Evolutionary conservation across 2,888 invertebrate genomes (phyloP), one percentile per base, ranked within the genome.

Genomic region (Drosophila paucipuncta): DNA sequence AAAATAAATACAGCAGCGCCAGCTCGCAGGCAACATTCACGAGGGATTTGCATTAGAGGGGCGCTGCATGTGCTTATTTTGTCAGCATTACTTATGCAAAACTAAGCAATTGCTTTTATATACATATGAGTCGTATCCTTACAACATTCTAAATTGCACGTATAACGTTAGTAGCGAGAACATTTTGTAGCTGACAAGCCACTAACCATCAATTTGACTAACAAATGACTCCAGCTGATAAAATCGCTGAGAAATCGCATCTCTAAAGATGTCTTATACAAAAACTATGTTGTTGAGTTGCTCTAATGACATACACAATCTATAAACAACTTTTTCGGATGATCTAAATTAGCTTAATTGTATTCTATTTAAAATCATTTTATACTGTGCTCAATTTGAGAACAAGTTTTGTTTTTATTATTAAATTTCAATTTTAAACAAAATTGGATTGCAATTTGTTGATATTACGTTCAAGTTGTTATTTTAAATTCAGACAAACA

Each of bases 31-130:
- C 31, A 47, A 55, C 47, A 55, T 63, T 60, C 83, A 81, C 76
- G 62, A 71, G 74, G 76, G 88, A 90, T 82, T 85, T 85, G 83
- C 87, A 89, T 86, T 87, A 89, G 79, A 76, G 69, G 67, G 75
- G 68, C 85, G 22, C 57, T 60, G 62, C 71, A 70, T 64, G 54
- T 63, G 63, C 63, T 57, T 61, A 50, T 78, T 76, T 81, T 83
- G 81, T 59, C 63, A 73, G 37, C 68, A 78, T 78, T 72, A 67
- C 71, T 58, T 74, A 81, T 89, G 85, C 80, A 82, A 70, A 86
- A 74, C 68, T 77, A 60, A 64, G 39, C 22, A 72, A 73, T 76
- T 63, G 57, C 52, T 49, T 50, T 43, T 67, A 66, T 71, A 57
- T 16, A 62, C 30, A 61, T 43, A 60, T 37, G 60, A 60, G 10